Base-by-base conservation (phyloP, 2,797 vertebrate genomes). In the Geotria australis region DNA sequence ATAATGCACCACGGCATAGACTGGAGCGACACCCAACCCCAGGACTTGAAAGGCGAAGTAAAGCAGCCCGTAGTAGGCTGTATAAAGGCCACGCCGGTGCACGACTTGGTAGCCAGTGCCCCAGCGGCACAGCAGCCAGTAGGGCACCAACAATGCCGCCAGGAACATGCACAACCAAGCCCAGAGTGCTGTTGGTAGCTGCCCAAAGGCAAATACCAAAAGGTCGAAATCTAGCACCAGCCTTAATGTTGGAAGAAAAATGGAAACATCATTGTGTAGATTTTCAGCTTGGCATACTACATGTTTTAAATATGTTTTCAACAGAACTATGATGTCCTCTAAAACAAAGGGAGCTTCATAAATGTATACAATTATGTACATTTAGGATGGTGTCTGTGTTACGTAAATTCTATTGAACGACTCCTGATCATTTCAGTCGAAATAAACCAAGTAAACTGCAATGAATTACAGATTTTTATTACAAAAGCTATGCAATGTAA, bases 151-250 rank as follows among this genome's bases (percentile, higher is more conserved):
- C 45, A 91, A 64, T 2, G 70, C 77, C 7, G 76, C 76, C 61
- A 79, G 62, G 64, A 91, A 89, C 86, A 98, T 95, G 68, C 71
- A 76, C 47, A 78, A 66, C 86, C 89, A 98, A 0, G 79, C 82
- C 61, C 70, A 79, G 60, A 83, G 64, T 58, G 81, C 88, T n/a
- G 82, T 58, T 10, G 77, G 74, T 58, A 82, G 65, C 68, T 79
- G 79, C 48, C 86, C 85, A 66, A 98, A 95, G 5, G 78, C 80
- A 0, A 78, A 93, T 57, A 80, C 78, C 62, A 95, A 64, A 57
- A 98, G 72, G 67, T 76, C 79, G 70, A 98, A 98, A 63, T 89
- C 80, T 57, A 94, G 64, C 63, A 94, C 89, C 66, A 89, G 68
- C 65, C 89, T 98, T 66, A 55, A 64, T 64, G 14, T 55, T 12